Conservation (phyloP, 2,888 invertebrate genomes). For the Drosophila demipolita region DNA sequence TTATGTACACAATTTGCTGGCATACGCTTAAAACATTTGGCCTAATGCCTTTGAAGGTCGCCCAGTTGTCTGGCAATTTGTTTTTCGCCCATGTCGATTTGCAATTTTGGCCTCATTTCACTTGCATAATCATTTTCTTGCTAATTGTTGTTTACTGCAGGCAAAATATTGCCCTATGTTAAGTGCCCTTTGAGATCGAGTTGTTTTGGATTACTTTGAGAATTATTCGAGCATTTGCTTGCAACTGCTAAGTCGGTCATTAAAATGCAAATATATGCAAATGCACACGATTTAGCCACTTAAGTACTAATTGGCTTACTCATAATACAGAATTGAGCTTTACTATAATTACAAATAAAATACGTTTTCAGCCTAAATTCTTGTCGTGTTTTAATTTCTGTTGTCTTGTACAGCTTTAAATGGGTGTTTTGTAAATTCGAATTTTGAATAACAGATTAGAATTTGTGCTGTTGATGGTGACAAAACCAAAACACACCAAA, state of each 20-base stretch:
- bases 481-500: not conserved
- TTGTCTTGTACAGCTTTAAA: not conserved
- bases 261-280: not conserved
- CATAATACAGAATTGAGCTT: not conserved
- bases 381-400: not conserved
- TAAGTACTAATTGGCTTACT: conserved; percentile 27
- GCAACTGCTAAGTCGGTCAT: conserved; percentile 4
- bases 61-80: conserved; percentile 60
- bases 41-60: conserved; percentile 55
- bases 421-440: not conserved
- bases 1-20: conserved; percentile 13
- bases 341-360: not conserved
- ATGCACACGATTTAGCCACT: conserved; percentile 12
- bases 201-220: conserved; percentile 32
- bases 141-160: conserved; percentile 68
- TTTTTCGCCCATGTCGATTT: conserved; percentile 38
- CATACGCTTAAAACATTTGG: conserved; percentile 43
- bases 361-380: not conserved
- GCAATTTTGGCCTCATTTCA: conserved; percentile 56
- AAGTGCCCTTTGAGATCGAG: conserved; percentile 12
- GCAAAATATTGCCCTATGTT: conserved; percentile 24
- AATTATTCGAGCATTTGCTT: conserved; percentile 19
- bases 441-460: not conserved
- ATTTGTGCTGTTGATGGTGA: not conserved
- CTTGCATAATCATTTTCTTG: conserved; percentile 60